These are phyloP conservation scores for Eupithecia tripunctaria DNA, from an alignment of 2,888 invertebrate species.

Conservation along the genomic window DNA sequence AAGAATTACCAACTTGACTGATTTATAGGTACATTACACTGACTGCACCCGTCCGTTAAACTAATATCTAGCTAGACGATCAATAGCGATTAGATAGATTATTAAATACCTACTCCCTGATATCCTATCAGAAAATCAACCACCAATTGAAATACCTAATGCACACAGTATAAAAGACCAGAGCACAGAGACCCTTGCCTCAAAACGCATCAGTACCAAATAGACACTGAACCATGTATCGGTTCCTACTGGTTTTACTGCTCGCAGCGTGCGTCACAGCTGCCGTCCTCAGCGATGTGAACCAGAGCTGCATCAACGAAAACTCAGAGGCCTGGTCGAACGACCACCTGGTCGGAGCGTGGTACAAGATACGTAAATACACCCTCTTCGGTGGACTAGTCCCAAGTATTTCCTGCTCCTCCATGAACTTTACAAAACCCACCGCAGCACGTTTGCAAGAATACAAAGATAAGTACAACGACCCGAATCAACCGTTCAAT, in stretches of 20 bases:
- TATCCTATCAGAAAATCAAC: neutral
- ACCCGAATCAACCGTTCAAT: slow-evolving; percentile 7
- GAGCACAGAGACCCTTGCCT: neutral
- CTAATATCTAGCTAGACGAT: neutral
- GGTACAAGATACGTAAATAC: slow-evolving; percentile 7
- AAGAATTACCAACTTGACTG: neutral
- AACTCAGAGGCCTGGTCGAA: slow-evolving; percentile 1
- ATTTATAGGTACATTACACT: neutral
- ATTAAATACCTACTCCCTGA: neutral
- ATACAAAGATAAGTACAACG: slow-evolving; percentile 11
- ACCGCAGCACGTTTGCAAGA: neutral
- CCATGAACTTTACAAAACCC: slow-evolving; percentile 9
- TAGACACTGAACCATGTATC: neutral
- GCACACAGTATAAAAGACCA: neutral
- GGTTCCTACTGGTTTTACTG: neutral
- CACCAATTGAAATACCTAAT: neutral
- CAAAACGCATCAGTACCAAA: neutral
- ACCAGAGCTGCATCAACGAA: neutral
- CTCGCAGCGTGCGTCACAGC: slow-evolving; percentile 4
- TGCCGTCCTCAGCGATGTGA: slow-evolving; percentile 17
- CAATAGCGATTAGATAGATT: neutral
- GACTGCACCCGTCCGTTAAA: neutral
- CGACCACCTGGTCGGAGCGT: neutral
- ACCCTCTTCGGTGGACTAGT: slow-evolving; percentile 3
- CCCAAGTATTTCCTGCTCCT: neutral